These are phyloP conservation scores for Pseudochromis fuscus DNA, from an alignment of 2,797 vertebrate genomes.

Conservation along the genomic window DNA sequence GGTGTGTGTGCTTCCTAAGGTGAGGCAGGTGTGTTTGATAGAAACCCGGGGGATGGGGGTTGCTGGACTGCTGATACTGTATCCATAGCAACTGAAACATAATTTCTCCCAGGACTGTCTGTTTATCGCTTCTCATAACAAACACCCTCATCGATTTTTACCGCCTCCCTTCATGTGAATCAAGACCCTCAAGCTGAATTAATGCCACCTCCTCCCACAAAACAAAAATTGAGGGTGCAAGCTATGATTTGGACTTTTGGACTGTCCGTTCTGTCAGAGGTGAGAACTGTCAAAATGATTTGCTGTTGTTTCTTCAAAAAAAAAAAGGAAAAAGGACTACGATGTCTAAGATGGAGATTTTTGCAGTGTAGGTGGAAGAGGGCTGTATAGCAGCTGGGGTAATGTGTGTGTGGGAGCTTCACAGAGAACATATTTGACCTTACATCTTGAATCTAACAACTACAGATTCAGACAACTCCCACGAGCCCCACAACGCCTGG, in stretches of 20 bases:
- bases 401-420: conserved; percentile 42
- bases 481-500: conserved; percentile 18
- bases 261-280: background rate
- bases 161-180: background rate
- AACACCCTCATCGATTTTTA: background rate
- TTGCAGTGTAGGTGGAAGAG: conserved; percentile 17
- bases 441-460: conserved; percentile 30
- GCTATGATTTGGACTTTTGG: background rate
- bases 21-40: conserved; percentile 58
- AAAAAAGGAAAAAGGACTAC: accelerated
- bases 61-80: conserved; percentile 40
- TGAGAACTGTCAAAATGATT: background rate
- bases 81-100: conserved; percentile 50
- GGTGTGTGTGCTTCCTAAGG: conserved; percentile 31
- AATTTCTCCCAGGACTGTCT: conserved; percentile 23
- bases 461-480: conserved; percentile 45
- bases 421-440: conserved; percentile 50
- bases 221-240: background rate
- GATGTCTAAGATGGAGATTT: background rate
- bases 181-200: background rate
- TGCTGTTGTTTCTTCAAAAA: background rate
- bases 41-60: conserved; percentile 19
- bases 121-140: conserved; percentile 4
- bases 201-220: background rate
- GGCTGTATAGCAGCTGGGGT: conserved; percentile 24